Base-by-base conservation (phyloP, 2,797 vertebrate species). In the Coreius guichenoti region DNA sequence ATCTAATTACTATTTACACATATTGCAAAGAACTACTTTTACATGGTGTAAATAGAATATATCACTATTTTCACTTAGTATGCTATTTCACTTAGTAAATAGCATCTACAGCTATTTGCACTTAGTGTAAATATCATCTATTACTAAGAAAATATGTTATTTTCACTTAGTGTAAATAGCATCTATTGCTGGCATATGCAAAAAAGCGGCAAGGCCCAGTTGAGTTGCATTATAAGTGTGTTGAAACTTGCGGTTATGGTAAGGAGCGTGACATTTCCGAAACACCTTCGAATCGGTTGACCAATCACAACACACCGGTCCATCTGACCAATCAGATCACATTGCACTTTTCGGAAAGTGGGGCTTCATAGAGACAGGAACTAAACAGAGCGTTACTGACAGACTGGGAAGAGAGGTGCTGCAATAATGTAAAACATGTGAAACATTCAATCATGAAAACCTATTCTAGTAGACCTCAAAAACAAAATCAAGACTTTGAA, bases 151-250 rank as follows among this genome's bases (percentile, higher is more conserved):
- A 33, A 33, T n/a, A n/a, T 33, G 33, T 33, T 33, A 33, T 33
- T 33, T 33, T 33, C 33, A 33, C 33, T 33, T n/a, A n/a, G 33
- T 33, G 33, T 33, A 33, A 33, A 33, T 33, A 33, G 4, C 3
- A 33, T 58, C n/a, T 5, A n/a, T n/a, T n/a, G n/a, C n/a, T n/a
- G n/a, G 4, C 56, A 61, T 26, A 26, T 61, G 11, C 23, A 61
- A 61, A 61, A 61, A 61, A 61, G 11, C 0, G 4, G 11, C 0
- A 4, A 5, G 4, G 11, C 54, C 54, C 3, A 3, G 4, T 58
- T 58, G 4, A 58, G 56, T 58, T 58, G 23, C 4, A 4, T 5
- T 58, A 58, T 11, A 12, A 61, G n/a, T 61, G 58, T 61, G 58
- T 61, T 61, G n/a, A 61, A 26, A 26, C 58, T 61, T n/a, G 0